These are phyloP conservation scores for Poecile montanus DNA, from an alignment of 2,797 vertebrate genomes.

Conservation along the genomic window DNA sequence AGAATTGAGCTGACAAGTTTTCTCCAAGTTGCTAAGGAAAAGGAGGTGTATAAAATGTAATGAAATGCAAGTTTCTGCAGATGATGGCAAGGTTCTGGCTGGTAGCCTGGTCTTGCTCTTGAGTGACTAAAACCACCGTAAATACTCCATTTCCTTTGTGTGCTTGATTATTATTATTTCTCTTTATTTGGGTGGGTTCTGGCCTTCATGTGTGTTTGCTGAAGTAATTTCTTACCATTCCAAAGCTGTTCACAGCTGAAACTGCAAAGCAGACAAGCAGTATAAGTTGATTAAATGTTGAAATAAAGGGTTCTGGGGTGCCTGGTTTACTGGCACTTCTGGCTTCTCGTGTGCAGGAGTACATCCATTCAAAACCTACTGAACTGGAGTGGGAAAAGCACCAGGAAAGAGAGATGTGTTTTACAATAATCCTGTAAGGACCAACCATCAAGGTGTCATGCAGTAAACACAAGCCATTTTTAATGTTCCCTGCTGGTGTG, in stretches of 20 bases:
- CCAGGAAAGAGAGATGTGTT: background rate
- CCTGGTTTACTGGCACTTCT: background rate
- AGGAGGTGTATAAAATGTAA: background rate
- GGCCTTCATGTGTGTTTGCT: background rate
- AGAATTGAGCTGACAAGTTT: background rate
- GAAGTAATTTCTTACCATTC: conserved; percentile 35
- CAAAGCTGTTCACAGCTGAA: conserved; percentile 25
- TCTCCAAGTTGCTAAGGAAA: background rate
- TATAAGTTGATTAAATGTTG: background rate
- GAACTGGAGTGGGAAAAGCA: background rate
- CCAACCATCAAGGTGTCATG: background rate
- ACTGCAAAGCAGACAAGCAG: background rate
- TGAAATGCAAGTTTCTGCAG: background rate
- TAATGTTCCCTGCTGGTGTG: conserved; percentile 14
- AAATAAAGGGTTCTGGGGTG: background rate
- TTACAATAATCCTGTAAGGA: background rate
- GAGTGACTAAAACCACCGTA: background rate
- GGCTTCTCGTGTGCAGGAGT: background rate
- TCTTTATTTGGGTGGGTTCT: background rate
- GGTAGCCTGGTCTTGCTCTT: background rate
- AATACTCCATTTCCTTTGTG: background rate
- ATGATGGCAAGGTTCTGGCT: background rate
- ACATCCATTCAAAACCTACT: background rate
- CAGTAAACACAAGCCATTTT: conserved; percentile 70
- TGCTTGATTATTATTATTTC: background rate